phyloP scores from a whole-genome alignment of 2,113 vertebrate species.

The Dasyurus viverrinus region DNA sequence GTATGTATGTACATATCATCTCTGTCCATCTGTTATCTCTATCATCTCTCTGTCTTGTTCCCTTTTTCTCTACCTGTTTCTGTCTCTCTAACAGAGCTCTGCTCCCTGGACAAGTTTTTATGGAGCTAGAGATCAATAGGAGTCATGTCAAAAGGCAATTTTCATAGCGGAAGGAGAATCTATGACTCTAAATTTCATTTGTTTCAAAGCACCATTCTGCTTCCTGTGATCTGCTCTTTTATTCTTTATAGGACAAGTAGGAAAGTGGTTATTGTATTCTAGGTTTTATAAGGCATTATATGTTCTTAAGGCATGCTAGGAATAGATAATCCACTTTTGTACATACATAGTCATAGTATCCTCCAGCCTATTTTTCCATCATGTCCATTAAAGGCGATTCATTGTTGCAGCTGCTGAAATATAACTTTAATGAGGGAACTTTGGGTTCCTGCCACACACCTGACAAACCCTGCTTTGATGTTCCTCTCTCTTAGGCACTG shows the following conservation, averaged over 20 bases:
- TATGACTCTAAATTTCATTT: neutral
- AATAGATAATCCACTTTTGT: neutral
- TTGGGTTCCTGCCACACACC: neutral
- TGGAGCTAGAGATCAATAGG: neutral
- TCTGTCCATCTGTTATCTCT: neutral
- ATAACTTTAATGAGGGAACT: neutral
- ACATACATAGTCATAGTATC: neutral
- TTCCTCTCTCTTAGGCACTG: conserved; percentile 6
- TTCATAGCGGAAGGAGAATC: neutral
- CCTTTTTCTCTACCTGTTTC: neutral
- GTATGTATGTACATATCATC: neutral
- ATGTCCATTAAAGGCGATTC: conserved; percentile 20
- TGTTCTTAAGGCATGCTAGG: conserved; percentile 2
- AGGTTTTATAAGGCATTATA: conserved; percentile 16
- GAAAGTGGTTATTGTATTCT: neutral
- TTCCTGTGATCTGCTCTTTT: conserved; percentile 8
- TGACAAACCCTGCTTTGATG: neutral
- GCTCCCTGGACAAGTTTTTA: neutral
- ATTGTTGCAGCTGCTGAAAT: neutral
- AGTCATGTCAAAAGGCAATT: neutral
- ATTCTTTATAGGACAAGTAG: conserved; percentile 6
- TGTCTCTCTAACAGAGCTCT: neutral
- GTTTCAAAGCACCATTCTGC: neutral
- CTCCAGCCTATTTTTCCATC: neutral
- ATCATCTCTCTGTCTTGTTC: neutral